Evolutionary conservation across 2,888 invertebrate genomes (phyloP), one percentile per base, ranked within the genome.

Genomic region (Chaetoderma sp.): DNA sequence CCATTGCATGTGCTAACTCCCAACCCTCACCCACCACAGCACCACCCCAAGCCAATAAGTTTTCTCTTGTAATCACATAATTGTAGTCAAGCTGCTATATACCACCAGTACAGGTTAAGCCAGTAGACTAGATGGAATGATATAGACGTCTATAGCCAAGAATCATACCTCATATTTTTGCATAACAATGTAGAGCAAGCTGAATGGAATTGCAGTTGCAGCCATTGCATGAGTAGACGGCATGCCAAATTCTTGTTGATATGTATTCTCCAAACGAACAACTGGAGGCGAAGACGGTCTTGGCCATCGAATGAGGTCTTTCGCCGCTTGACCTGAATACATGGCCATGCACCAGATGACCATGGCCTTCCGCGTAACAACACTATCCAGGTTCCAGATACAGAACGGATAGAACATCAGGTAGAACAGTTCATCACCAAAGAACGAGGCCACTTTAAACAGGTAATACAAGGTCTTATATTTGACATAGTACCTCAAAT

Each of bases 141-240:
- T 13, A n/a, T 13, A 13, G 39, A 13, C n/a, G 39, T 36, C 10
- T 13, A 36, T 36, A n/a, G n/a, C 10, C 10, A 36, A 21, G 18
- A 52, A 45, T 58, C 69, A 59, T 69, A 81, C 79, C 79, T 80
- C 73, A 59, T 81, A 81, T 60, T 79, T 65, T 32, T 68, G 54
- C 0, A 74, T 55, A 2, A 75, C 45, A 28, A 72, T 55, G 44
- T 67, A 66, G 27, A 73, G 70, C 36, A 80, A 33, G 50, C 73
- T 71, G n/a, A 77, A 50, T 0, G 79, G 81, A 27, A 81, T 78
- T 13, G 77, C 77, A 5, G 79, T 78, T 10, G 74, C 79, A 1
- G 78, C 79, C 68, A 78, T 78, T 0, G 79, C 80, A 63, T 80
- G 80, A 16, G 80, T 80, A 16, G 80, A 80, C 0, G 80, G 80